Evolutionary conservation across 2,113 vertebrate genomes (phyloP).

Genomic region (Python bivittatus): DNA sequence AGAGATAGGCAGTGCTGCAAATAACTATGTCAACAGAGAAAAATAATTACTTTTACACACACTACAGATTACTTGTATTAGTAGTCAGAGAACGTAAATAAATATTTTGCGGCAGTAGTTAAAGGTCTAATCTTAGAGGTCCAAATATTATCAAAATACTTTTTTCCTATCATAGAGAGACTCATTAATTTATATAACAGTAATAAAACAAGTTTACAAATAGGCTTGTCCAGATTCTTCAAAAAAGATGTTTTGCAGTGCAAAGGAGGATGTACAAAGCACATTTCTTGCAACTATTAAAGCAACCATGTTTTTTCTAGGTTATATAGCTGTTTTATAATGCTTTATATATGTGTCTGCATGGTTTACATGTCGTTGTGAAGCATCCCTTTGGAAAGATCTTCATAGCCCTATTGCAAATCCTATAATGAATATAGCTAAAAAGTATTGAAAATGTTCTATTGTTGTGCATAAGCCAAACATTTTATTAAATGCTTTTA

Average conservation of each 20-base stretch:
- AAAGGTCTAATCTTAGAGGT: neutral
- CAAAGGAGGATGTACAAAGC: neutral
- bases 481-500: conserved; percentile 17
- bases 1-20: neutral
- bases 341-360: too few relatives aligned
- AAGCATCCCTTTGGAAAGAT: neutral
- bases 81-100: neutral
- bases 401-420: neutral
- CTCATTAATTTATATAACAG: neutral
- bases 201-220: neutral
- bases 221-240: neutral
- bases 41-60: neutral
- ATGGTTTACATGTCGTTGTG: neutral
- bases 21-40: neutral
- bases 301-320: neutral
- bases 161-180: neutral
- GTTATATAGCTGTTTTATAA: neutral
- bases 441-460: neutral
- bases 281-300: neutral
- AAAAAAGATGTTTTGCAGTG: neutral
- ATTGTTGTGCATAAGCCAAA: neutral
- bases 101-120: neutral
- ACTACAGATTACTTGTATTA: neutral
- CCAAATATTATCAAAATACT: neutral
- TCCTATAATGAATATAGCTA: neutral